phyloP scores from a whole-genome alignment of 2,888 invertebrate genomes.

The Dynastes grantii region DNA sequence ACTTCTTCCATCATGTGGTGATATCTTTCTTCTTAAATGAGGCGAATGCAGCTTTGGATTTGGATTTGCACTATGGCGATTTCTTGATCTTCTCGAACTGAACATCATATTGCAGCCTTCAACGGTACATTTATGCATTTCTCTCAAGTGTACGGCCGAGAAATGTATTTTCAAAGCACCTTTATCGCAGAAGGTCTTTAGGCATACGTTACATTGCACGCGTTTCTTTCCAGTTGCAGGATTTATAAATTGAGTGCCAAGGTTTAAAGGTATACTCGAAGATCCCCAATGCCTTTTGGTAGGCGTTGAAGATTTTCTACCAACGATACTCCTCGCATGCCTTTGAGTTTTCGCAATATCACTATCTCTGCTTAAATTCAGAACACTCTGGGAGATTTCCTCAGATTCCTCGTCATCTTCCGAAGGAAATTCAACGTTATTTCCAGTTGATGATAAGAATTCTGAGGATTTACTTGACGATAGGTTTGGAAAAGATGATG shows the following conservation, averaged over 20 bases:
- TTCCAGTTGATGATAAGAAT: constrained; percentile 68
- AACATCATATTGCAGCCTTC: constrained; percentile 99
- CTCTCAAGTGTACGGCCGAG: constrained; percentile 97
- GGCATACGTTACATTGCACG: constrained; percentile 97
- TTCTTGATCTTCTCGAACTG: constrained; percentile 94
- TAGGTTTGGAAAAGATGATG: constrained; percentile 74
- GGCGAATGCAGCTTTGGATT: constrained; percentile 98
- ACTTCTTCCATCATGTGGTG: constrained; percentile 93
- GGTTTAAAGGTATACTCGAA: constrained; percentile 83
- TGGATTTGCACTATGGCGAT: constrained; percentile 97
- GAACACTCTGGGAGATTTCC: constrained; percentile 76
- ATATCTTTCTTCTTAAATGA: constrained; percentile 92
- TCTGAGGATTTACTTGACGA: constrained; percentile 73
- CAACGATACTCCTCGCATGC: constrained; percentile 69
- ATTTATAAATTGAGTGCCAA: constrained; percentile 93
- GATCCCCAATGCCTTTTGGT: constrained; percentile 88
- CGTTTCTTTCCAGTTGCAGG: constrained; percentile 96
- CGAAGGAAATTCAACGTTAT: constrained; percentile 71
- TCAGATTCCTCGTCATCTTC: constrained; percentile 77
- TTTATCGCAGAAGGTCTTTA: constrained; percentile 99
- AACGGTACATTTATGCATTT: constrained; percentile 99
- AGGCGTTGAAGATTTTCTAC: constrained; percentile 80
- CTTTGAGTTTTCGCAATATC: constrained; percentile 70
- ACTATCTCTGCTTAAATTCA: constrained; percentile 77
- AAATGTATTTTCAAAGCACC: constrained; percentile 99